Base-by-base conservation (phyloP, 2,113 vertebrate species). In the Turnix velox region DNA sequence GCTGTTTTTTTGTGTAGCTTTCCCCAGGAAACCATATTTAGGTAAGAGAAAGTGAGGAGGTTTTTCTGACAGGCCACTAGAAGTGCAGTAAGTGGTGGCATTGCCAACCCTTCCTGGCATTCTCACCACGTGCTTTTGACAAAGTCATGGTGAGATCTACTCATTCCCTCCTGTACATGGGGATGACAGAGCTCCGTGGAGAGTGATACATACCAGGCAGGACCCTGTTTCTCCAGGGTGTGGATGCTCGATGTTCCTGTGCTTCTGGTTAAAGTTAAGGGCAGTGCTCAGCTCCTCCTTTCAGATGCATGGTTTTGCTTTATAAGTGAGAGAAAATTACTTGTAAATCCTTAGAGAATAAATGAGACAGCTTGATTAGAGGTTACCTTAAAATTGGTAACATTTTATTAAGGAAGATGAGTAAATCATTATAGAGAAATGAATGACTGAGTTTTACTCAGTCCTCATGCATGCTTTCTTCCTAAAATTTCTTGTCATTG, bases 161-260 rank as follows among this genome's bases (percentile, higher is more conserved):
- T 72, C 8, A 1, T 57, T 45, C 7, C 8, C 12, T 8, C 3
- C 7, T n/a, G 5, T 7, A 4, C 2, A 12, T 43, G 33, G 24
- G 30, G 15, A 8, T 30, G 15, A 18, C 37, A 17, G 1, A 9
- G 12, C n/a, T 35, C 71, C 52, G 7, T 0, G 0, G 16, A 24
- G n/a, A 12, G 8, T 63, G 24, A 31, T 18, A 22, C 0, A 3
- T 63, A 27, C 30, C 27, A 39, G 33, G 17, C 25, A 72, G 39
- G 9, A 14, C 31, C 7, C n/a, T 14, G 5, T 33, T 89, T 3
- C 48, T 68, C 54, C 6, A 10, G 39, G 9, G 2, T 68, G 6
- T 1, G 2, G 12, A 10, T 0, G 1, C n/a, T 61, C 3, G 25
- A 8, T 49, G 15, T 76, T 73, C 23, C n/a, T 84, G 76, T 28